Base-by-base conservation (phyloP, 2,113 vertebrate species). In the Vombatus ursinus region DNA sequence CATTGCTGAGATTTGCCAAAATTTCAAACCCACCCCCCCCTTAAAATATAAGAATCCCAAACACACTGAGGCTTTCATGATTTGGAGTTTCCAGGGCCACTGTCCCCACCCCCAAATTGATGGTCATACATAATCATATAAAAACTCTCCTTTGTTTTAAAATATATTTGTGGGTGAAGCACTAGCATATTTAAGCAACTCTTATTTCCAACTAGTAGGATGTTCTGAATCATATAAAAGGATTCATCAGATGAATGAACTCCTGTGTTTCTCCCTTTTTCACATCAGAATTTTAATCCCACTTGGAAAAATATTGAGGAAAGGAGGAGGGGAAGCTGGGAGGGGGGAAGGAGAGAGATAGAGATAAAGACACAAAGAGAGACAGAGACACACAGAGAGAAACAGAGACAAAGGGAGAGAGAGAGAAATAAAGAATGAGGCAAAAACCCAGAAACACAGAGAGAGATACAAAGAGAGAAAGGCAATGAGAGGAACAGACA, bases 301-400 rank as follows among this genome's bases (percentile, higher is more conserved):
- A 92, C 53, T 96, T 95, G 28, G 89, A 84, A 96, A 96, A 97
- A 93, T 89, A 94, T 44, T 92, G 1, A 14, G 68, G 68, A 84
- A 84, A 84, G 68, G 68, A 44, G 68, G 68, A 84, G 68, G n/a
- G 68, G 68, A 84, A 84, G 37, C 16, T 84, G n/a, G 19, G 19
- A 19, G 6, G 61, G 19, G 26, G 16, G 37, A 19, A 14, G n/a
- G 31, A n/a, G 16, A 7, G 37, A 37, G 61, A 37, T 8, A 61
- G 2, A 10, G 54, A 57, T 25, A 28, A 8, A 50, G 11, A 11
- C 0, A 50, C 50, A 52, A 2, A 52, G 26, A 31, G 26, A 57
- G 26, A 31, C 2, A 31, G 54, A 57, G 26, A 57, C 54, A 23
- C 9, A 57, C 8, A 11, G 26, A 57, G 10, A 28, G 11, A 57